Evolutionary conservation across 2,888 invertebrate species (phyloP), one percentile per base, ranked within the genome.

Genomic region (Tubulanus polymorphus): DNA sequence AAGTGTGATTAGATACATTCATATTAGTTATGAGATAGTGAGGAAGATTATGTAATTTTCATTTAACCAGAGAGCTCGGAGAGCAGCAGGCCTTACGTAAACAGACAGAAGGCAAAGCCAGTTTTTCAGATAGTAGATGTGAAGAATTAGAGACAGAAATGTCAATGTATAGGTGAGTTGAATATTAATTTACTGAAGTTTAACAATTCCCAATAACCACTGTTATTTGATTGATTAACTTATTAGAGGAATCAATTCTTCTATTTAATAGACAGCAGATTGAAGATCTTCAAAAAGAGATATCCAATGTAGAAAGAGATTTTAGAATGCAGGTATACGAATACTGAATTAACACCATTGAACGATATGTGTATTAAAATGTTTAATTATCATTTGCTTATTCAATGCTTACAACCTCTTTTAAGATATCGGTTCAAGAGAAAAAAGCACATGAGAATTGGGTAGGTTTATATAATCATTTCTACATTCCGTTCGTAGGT

Each of bases 271-370:
- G 77, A 58, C 62, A 62, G 23, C 78, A 78, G 73, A 84, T 85
- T 71, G 87, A 87, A 72, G 83, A 85, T 53, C 76, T 93, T 60
- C 89, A 89, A 55, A 85, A 89, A 54, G 93, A 93, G 81, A 86
- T 93, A 59, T 84, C 90, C n/a, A 90, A 91, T 56, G 91, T 91
- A 76, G 89, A 91, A 76, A 87, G 85, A 59, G 78, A 78, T 57
- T 77, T 73, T 57, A 73, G 76, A 54, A 65, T 66, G 35, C 90
- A 91, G 71, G 86, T 76, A 57, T 60, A 57, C 35, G 23, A 12
- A 32, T 10, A n/a, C n/a, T n/a, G n/a, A n/a, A n/a, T n/a, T 29
- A 3, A 32, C n/a, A n/a, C n/a, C n/a, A n/a, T n/a, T n/a, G n/a
- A n/a, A n/a, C n/a, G n/a, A n/a, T 25, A 15, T 27, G n/a, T 35